Conservation (phyloP, 2,888 invertebrate genomes). For the Coecobrya sp. region DNA sequence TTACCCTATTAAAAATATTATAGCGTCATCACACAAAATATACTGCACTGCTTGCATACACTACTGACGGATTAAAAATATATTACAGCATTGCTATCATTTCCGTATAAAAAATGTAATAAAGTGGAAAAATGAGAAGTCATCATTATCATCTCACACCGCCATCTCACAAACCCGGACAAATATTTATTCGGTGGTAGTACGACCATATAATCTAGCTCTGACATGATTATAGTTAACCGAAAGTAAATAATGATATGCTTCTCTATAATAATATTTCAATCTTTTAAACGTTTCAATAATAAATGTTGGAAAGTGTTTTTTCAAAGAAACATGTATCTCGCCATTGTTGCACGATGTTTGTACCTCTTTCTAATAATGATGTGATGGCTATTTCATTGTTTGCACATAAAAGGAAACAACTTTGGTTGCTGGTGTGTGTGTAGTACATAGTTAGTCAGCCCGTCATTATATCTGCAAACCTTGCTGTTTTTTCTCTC, state of each 20-base stretch:
- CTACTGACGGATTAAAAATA: not conserved
- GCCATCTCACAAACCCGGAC: too few species aligned
- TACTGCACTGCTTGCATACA: not conserved
- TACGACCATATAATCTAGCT: too few species aligned
- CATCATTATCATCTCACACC: too few species aligned
- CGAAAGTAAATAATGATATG: too few species aligned
- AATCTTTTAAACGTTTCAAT: too few species aligned
- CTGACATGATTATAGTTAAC: too few species aligned
- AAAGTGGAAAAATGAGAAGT: too few species aligned
- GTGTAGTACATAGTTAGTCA: not conserved
- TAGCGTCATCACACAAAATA: too few species aligned
- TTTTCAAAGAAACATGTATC: not conserved
- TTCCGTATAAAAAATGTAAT: too few species aligned
- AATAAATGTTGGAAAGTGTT: not conserved
- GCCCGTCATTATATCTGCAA: constrained; percentile 11
- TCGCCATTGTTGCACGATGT: not conserved
- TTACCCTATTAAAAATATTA: not conserved
- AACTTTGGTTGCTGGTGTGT: constrained; percentile 18
- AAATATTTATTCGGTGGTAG: too few species aligned
- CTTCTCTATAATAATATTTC: too few species aligned
- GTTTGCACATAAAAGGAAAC: constrained; percentile 63
- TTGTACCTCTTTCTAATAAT: not conserved
- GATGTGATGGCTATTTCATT: constrained; percentile 28
- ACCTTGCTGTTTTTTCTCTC: constrained; percentile 47
- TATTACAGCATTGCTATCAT: too few species aligned